phyloP scores from a whole-genome alignment of 2,888 invertebrate genomes.

The Dyspetes luteomarginatus region DNA sequence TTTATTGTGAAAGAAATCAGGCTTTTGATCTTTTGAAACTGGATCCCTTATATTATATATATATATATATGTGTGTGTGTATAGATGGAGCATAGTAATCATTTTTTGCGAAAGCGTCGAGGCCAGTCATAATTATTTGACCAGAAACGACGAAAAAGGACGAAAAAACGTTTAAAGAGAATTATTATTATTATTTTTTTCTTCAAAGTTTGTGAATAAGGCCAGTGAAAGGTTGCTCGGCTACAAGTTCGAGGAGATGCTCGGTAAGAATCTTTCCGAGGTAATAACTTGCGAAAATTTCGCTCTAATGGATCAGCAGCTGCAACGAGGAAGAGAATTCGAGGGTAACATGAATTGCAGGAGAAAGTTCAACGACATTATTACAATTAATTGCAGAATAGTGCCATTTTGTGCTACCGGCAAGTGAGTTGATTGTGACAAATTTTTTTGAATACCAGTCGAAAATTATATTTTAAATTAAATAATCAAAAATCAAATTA shows the following conservation, averaged over 20 bases:
- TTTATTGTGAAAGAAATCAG: too few relatives aligned
- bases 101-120: slow-evolving; percentile 22
- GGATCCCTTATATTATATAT: too few relatives aligned
- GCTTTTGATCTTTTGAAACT: too few relatives aligned
- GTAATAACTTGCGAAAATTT: slow-evolving; percentile 84
- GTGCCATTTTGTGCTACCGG: slow-evolving; percentile 89
- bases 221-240: slow-evolving; percentile 93
- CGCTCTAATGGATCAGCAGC: slow-evolving; percentile 86
- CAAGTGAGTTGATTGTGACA: slow-evolving; percentile 82
- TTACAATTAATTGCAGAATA: slow-evolving; percentile 91
- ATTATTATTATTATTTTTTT: slow-evolving; percentile 49
- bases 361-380: slow-evolving; percentile 91
- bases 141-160: not conserved
- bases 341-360: slow-evolving; percentile 90
- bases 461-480: too few relatives aligned
- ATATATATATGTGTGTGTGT: not conserved
- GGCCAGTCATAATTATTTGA: slow-evolving; percentile 1
- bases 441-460: too few relatives aligned
- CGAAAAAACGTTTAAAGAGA: slow-evolving; percentile 6
- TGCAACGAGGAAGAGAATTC: slow-evolving; percentile 90
- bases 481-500: not conserved
- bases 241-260: slow-evolving; percentile 87
- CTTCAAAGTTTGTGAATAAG: slow-evolving; percentile 92
- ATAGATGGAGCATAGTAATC: slow-evolving; percentile 8
- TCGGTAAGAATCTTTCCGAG: slow-evolving; percentile 86